These are phyloP conservation scores for Chalcis sispes DNA, from an alignment of 2,888 invertebrate genomes.

Conservation along the genomic window DNA sequence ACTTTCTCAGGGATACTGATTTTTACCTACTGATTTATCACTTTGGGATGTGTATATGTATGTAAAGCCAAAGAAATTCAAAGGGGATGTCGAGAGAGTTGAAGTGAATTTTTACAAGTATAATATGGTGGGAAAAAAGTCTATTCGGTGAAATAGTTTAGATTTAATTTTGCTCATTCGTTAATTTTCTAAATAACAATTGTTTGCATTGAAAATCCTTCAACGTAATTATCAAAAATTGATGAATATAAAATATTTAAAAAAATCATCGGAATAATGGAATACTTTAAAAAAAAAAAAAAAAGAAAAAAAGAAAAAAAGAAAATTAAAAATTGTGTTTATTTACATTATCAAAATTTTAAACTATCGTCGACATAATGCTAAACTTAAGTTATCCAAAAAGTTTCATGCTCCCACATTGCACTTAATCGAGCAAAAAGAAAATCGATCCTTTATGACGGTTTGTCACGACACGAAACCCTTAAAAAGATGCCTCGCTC, in stretches of 20 bases:
- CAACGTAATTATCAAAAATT: no score
- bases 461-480: constrained; percentile 30
- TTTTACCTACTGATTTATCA: constrained; percentile 33
- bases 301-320: no score
- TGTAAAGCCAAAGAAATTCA: no score
- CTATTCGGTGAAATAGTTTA: neutral
- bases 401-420: neutral
- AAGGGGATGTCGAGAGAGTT: neutral
- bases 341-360: no score
- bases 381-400: neutral
- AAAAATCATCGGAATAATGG: no score
- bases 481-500: constrained; percentile 18
- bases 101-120: neutral
- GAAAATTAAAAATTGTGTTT: no score
- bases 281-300: no score
- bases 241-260: no score
- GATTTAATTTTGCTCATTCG: neutral
- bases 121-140: no score
- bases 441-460: neutral
- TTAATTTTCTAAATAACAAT: no score
- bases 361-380: neutral
- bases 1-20: constrained; percentile 41
- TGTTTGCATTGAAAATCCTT: no score
- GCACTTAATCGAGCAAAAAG: no score
- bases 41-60: neutral